Percentiles rank a stretch among this genome's conserved stretches.
Evolutionary conservation across 2,113 vertebrate genomes (phyloP).

Genomic region (Halcyon malimbica): DNA sequence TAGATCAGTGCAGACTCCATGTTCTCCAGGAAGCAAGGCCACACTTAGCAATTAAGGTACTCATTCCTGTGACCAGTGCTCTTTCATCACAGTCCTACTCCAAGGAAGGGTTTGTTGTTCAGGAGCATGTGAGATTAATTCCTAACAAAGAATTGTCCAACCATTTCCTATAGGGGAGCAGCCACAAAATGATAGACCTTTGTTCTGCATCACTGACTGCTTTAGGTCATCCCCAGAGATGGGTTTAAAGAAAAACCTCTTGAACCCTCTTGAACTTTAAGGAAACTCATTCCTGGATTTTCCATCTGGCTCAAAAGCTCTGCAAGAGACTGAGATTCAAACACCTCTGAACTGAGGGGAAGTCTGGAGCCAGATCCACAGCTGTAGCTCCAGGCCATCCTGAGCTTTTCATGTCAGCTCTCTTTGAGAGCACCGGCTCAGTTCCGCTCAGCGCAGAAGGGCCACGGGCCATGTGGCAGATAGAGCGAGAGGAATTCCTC

Average conservation of each 20-base stretch:
- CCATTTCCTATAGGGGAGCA: conserved; percentile 15
- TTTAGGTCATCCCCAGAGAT: conserved; percentile 52
- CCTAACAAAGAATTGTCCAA: conserved; percentile 16
- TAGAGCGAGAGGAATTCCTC: conserved; percentile 14
- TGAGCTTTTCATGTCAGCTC: conserved; percentile 48
- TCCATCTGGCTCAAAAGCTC: conserved; percentile 56
- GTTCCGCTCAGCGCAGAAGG: not conserved
- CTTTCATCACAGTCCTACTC: not conserved
- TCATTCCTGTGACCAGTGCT: not conserved
- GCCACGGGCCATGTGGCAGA: not conserved
- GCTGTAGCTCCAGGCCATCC: conserved; percentile 42
- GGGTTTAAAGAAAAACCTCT: conserved; percentile 54
- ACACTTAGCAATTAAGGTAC: not conserved
- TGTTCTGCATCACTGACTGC: conserved; percentile 39
- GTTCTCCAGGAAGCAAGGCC: not conserved
- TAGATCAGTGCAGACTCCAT: not conserved
- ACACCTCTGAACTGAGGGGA: conserved; percentile 37
- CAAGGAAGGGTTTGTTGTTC: conserved; percentile 8
- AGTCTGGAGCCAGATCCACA: conserved; percentile 46
- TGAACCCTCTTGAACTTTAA: conserved; percentile 63
- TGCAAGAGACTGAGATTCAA: conserved; percentile 33
- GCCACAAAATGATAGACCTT: not conserved
- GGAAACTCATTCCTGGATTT: conserved; percentile 49
- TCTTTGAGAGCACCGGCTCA: not conserved
- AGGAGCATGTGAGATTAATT: conserved; percentile 33